Percentiles rank a stretch among this genome's conserved stretches.
These are phyloP conservation scores for Ormia ochracea DNA, from an alignment of 2,888 invertebrate species.

Conservation along the genomic window DNA sequence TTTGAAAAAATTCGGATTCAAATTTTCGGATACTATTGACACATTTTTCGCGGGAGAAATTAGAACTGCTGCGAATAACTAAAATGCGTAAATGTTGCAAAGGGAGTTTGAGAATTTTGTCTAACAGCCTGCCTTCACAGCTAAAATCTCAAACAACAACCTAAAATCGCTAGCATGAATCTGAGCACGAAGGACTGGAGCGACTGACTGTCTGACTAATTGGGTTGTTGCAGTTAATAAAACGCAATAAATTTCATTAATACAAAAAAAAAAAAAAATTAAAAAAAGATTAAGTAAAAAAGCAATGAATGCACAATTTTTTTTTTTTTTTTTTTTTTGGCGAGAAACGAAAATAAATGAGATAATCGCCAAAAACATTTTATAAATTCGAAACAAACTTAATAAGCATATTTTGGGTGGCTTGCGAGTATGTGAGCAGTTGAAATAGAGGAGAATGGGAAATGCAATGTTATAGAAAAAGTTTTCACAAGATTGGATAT, in stretches of 20 bases:
- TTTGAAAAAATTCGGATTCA: too few species aligned
- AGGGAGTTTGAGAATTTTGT: slow-evolving; percentile 11
- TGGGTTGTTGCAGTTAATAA: slow-evolving; percentile 50
- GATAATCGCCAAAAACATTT: slow-evolving; percentile 68
- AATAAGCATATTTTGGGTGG: not conserved
- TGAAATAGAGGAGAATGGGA: too few species aligned
- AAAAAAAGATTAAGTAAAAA: slow-evolving; percentile 31
- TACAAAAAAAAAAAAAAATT: slow-evolving; percentile 18
- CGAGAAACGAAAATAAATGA: slow-evolving; percentile 61
- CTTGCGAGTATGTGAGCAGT: too few species aligned
- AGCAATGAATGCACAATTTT: slow-evolving; percentile 66
- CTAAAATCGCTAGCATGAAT: not conserved
- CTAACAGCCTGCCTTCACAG: too few species aligned
- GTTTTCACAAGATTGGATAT: too few species aligned
- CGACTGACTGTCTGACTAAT: not conserved
- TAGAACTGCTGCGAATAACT: too few species aligned
- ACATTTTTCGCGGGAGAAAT: not conserved
- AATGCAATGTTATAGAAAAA: too few species aligned
- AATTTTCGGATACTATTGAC: too few species aligned
- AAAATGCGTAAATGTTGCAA: not conserved
- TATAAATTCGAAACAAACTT: too few species aligned
- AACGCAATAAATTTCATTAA: slow-evolving; percentile 32
- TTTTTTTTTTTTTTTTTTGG: not conserved
- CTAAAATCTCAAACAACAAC: not conserved
- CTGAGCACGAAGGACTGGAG: not conserved